Evolutionary conservation across 2,888 invertebrate genomes (phyloP).

Genomic region (Chrysolina haemoptera): DNA sequence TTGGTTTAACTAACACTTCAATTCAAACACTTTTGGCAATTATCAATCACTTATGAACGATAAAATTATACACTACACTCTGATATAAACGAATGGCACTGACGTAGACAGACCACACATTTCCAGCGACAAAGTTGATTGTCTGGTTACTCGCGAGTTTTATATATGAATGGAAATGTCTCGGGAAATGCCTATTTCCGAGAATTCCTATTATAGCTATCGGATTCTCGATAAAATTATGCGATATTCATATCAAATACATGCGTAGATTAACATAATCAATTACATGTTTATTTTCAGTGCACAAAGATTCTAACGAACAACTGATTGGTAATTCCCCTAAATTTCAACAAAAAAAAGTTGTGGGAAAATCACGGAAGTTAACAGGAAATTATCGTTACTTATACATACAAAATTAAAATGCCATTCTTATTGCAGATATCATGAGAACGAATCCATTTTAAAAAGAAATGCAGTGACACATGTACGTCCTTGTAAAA

Average conservation of each 20-base stretch:
- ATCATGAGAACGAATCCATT: background rate
- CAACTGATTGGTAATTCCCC: background rate
- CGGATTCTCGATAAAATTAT: background rate
- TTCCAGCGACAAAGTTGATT: background rate
- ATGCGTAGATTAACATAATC: background rate
- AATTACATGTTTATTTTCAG: background rate
- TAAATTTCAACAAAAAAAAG: background rate
- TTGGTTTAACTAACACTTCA: background rate
- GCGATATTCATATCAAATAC: background rate
- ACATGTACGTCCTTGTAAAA: background rate
- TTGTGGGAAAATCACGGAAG: background rate
- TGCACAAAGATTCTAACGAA: background rate
- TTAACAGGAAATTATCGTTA: background rate
- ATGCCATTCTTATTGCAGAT: too few relatives aligned
- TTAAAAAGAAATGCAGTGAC: slow-evolving; percentile 4
- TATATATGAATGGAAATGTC: slow-evolving; percentile 12
- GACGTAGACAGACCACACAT: background rate
- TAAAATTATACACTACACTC: background rate
- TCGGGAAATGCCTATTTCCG: slow-evolving; percentile 5
- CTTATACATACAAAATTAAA: background rate
- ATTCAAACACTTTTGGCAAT: slow-evolving; percentile 1
- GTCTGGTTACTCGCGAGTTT: background rate
- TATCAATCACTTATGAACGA: background rate
- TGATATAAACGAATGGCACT: background rate
- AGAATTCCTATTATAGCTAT: background rate